Evolutionary conservation across 2,113 vertebrate genomes (phyloP).

Genomic region (Cyphomyrus discorhynchus): DNA sequence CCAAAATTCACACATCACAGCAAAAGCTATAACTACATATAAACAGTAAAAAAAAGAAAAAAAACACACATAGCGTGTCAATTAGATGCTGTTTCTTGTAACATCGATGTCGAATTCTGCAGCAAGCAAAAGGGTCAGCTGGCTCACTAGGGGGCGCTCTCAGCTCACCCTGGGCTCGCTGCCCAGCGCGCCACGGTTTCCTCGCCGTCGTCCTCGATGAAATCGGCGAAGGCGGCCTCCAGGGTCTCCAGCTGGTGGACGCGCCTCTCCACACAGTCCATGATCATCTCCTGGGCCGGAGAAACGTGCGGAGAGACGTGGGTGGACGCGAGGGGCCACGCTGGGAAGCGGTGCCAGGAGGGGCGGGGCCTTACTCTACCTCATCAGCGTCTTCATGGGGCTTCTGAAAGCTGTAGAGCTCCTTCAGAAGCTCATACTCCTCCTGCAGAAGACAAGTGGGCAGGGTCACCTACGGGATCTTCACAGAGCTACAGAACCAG

Average conservation of each 20-base stretch:
- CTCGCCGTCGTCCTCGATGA: constrained; percentile 79
- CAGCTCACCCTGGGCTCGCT: constrained; percentile 62
- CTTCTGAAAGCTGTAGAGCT: constrained; percentile 80
- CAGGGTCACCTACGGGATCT: background rate
- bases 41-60: background rate
- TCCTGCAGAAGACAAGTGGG: constrained; percentile 59
- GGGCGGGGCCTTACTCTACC: constrained; percentile 51
- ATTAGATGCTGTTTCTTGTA: background rate
- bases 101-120: background rate
- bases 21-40: background rate
- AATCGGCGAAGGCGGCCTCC: constrained; percentile 83
- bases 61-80: background rate
- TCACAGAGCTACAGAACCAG: background rate
- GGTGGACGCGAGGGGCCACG: background rate
- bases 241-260: constrained; percentile 84
- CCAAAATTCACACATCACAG: background rate
- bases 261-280: constrained; percentile 78
- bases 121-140: background rate
- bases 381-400: constrained; percentile 60
- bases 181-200: constrained; percentile 74
- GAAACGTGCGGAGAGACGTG: background rate
- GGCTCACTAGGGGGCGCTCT: background rate
- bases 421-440: constrained; percentile 77
- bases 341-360: background rate
- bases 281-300: constrained; percentile 53